These are phyloP conservation scores for Pseudomugil gertrudae DNA, from an alignment of 2,797 vertebrate genomes.

Conservation along the genomic window DNA sequence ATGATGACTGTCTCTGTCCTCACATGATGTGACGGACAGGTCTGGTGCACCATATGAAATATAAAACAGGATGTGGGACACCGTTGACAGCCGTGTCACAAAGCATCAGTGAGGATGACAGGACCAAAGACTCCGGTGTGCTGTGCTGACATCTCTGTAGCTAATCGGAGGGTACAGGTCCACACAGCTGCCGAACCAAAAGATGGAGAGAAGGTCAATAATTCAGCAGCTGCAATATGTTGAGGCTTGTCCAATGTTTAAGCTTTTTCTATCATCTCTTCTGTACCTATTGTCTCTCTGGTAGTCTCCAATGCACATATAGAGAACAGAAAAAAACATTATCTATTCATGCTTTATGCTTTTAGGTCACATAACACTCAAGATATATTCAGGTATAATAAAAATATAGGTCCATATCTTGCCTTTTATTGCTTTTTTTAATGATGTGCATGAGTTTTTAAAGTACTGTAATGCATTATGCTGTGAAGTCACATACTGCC, in stretches of 20 bases:
- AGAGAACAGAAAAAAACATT: slow-evolving; percentile 24
- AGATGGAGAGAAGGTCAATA: slow-evolving; percentile 85
- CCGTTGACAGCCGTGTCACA: slow-evolving; percentile 81
- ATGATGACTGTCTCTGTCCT: slow-evolving; percentile 64
- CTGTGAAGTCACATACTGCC: slow-evolving; percentile 7
- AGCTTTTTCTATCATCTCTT: slow-evolving; percentile 46
- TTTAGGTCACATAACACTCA: not conserved
- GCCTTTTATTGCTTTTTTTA: not conserved
- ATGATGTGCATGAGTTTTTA: not conserved
- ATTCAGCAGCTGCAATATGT: slow-evolving; percentile 87
- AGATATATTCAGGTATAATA: not conserved
- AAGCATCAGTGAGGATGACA: slow-evolving; percentile 82
- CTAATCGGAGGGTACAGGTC: slow-evolving; percentile 89
- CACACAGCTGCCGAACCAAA: slow-evolving; percentile 81
- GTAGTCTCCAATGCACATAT: slow-evolving; percentile 13
- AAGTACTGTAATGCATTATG: not conserved
- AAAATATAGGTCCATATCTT: not conserved
- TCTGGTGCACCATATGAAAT: slow-evolving; percentile 78
- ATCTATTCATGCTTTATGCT: slow-evolving; percentile 1
- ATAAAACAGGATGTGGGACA: slow-evolving; percentile 75
- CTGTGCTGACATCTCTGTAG: slow-evolving; percentile 77
- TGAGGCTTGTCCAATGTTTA: slow-evolving; percentile 61
- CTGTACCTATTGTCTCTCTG: slow-evolving; percentile 30
- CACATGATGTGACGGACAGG: slow-evolving; percentile 70
- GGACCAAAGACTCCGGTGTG: slow-evolving; percentile 74